Conservation (phyloP, 2,888 invertebrate genomes). For the Orchesellides sinensis region DNA sequence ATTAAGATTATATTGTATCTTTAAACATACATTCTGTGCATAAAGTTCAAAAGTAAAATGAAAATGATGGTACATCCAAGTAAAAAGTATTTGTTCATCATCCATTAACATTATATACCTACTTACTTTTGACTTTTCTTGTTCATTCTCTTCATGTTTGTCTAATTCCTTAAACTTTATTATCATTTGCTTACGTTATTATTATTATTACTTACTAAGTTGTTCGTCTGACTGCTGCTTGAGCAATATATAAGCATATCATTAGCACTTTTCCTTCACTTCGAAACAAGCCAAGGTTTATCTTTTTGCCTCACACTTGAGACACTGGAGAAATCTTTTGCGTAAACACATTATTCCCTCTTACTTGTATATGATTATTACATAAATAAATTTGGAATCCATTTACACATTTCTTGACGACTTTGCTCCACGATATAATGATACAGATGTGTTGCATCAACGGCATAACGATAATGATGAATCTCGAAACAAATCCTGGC, state of each 20-base stretch:
- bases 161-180: conserved; percentile 3
- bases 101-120: background rate
- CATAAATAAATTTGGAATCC: conserved; percentile 33
- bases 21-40: too few relatives aligned
- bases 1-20: conserved; percentile 20
- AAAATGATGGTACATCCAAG: too few relatives aligned
- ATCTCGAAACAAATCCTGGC: too few relatives aligned
- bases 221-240: too few relatives aligned
- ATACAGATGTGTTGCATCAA: background rate
- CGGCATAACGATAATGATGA: conserved; percentile 4
- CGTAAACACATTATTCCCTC: background rate
- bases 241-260: conserved; percentile 2
- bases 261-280: conserved; percentile 24
- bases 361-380: too few relatives aligned
- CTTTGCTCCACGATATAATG: background rate
- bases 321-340: background rate
- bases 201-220: background rate
- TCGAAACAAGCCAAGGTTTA: conserved; percentile 4
- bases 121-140: conserved; percentile 1
- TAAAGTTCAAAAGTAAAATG: too few relatives aligned
- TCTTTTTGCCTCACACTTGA: background rate
- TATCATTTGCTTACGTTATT: background rate
- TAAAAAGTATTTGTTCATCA: conserved; percentile 3
- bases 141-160: conserved; percentile 8
- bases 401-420: conserved; percentile 7